Evolutionary conservation across 92 coral and sea anemone species (phyloP).

Genomic region (Phenganax marumi): DNA sequence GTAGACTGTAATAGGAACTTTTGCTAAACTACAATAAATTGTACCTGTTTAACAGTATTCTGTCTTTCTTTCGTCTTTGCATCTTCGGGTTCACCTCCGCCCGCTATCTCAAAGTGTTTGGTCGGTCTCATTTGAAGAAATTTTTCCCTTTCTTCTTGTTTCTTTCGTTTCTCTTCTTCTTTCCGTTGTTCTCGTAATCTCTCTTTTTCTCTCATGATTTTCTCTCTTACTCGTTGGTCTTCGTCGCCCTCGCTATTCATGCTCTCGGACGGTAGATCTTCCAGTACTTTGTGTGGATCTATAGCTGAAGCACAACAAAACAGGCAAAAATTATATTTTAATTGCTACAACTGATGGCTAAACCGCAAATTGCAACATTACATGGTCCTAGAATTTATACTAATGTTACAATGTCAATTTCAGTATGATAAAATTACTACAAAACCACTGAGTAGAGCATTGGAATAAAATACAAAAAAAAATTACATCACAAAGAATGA

Average conservation of each 20-base stretch:
- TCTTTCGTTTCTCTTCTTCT: slow-evolving; percentile 65
- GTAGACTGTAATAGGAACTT: background rate
- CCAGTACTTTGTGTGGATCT: background rate
- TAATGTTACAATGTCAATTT: background rate
- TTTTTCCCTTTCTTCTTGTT: slow-evolving; percentile 59
- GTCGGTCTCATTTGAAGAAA: slow-evolving; percentile 27
- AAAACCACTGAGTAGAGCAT: too few relatives aligned
- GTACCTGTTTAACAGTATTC: slow-evolving; percentile 71
- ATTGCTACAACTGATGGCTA: background rate
- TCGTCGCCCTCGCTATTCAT: slow-evolving; percentile 41
- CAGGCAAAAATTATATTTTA: background rate
- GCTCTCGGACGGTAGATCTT: background rate
- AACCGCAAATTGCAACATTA: background rate
- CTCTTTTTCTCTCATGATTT: slow-evolving; percentile 81
- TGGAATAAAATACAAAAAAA: too few relatives aligned
- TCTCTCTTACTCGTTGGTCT: slow-evolving; percentile 66
- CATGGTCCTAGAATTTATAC: background rate
- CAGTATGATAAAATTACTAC: too few relatives aligned
- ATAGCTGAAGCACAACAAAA: background rate
- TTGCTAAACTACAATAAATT: background rate
- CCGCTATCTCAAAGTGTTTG: slow-evolving; percentile 13
- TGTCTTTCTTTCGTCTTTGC: slow-evolving; percentile 69
- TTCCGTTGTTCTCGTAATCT: slow-evolving; percentile 64
- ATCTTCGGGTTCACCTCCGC: slow-evolving; percentile 83
- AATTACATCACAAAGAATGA: too few relatives aligned